These are phyloP conservation scores for Scalopus aquaticus DNA, from an alignment of 2,113 vertebrate genomes.

Conservation along the genomic window DNA sequence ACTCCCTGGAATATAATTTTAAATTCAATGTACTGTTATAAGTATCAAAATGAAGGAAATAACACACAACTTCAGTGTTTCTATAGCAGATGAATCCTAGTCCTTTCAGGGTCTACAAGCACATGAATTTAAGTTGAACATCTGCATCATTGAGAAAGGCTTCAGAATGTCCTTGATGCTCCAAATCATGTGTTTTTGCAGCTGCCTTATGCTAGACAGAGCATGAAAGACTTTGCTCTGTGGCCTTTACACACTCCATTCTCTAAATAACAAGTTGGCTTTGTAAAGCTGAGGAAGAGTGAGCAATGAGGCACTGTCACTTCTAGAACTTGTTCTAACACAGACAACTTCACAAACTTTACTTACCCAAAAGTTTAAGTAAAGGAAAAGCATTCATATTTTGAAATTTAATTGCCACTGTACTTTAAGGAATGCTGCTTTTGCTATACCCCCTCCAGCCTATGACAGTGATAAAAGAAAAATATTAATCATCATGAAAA, in stretches of 20 bases:
- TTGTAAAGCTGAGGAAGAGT: slow-evolving; percentile 3
- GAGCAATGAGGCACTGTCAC: neutral
- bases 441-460: neutral
- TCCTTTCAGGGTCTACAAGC: slow-evolving; percentile 27
- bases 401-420: neutral
- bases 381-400: neutral
- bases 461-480: neutral
- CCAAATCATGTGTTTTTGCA: slow-evolving; percentile 43
- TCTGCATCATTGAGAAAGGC: slow-evolving; percentile 18
- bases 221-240: slow-evolving; percentile 53
- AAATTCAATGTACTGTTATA: neutral
- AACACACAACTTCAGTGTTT: neutral
- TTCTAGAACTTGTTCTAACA: neutral
- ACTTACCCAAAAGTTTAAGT: neutral
- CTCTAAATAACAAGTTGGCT: neutral
- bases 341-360: neutral
- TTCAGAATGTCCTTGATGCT: neutral
- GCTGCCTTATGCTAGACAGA: slow-evolving; percentile 53
- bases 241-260: slow-evolving; percentile 22
- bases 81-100: neutral
- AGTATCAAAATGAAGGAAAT: neutral
- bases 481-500: neutral
- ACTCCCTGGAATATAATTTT: neutral
- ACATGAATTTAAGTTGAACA: slow-evolving; percentile 31
- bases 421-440: neutral